Percentiles rank a stretch among this genome's conserved stretches.
Evolutionary conservation across 2,888 invertebrate genomes (phyloP).

Genomic region (Antheraea assamensis): DNA sequence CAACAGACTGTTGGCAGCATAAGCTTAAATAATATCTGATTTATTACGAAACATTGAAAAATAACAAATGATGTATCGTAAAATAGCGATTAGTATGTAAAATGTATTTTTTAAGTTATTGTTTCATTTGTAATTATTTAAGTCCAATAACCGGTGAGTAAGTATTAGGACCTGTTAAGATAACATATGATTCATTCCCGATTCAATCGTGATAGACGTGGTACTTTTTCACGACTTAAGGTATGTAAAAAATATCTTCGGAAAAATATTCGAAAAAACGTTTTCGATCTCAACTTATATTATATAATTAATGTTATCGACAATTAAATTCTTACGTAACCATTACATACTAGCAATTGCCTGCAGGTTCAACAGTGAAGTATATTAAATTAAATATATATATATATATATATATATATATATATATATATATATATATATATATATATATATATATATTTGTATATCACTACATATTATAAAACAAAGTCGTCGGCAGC

Average conservation of each 20-base stretch:
- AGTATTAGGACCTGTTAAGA: conserved; percentile 9
- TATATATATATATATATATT: too few species aligned
- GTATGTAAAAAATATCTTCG: not conserved
- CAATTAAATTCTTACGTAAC: conserved; percentile 2
- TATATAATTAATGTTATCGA: not conserved
- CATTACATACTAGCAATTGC: not conserved
- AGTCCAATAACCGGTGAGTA: conserved; percentile 6
- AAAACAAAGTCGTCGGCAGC: too few species aligned
- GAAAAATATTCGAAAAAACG: not conserved
- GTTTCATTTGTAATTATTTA: not conserved
- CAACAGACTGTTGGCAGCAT: too few species aligned
- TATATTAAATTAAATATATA: not conserved
- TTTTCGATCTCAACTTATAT: not conserved
- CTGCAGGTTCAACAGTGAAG: not conserved
- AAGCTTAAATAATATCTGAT: too few species aligned
- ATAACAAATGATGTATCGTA: too few species aligned
- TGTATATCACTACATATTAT: too few species aligned
- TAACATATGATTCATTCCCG: conserved; percentile 21
- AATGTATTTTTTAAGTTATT: too few species aligned
- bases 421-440: too few species aligned
- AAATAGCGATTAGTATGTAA: too few species aligned
- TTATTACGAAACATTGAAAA: too few species aligned
- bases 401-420: too few species aligned
- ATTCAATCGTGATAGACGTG: conserved; percentile 19
- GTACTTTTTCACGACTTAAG: not conserved